Base-by-base conservation (phyloP, 2,797 vertebrate species). In the Cynopterus sphinx region DNA sequence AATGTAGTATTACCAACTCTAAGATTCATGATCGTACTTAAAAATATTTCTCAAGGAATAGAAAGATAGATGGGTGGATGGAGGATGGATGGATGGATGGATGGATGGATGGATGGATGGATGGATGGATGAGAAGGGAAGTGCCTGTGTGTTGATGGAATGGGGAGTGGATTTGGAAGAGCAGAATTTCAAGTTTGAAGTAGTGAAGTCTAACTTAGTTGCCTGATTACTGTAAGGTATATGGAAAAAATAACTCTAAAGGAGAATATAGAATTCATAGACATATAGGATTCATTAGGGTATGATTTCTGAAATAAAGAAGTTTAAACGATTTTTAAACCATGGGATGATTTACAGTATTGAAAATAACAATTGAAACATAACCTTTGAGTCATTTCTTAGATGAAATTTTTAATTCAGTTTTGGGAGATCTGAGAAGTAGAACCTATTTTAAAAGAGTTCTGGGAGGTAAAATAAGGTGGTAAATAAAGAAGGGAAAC, bases 391-490 rank as follows among this genome's bases (percentile, higher is more conserved):
- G 39, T 91, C 92, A 82, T 84, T 46, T 83, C 67, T 59, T 77
- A 59, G 75, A 77, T 68, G 51, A 82, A 87, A 82, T 33, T 87
- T 91, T 87, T 73, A 92, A 87, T 93, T 93, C 70, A 67, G 12
- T 90, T 95, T 75, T n/a, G n/a, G 74, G 53, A 65, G 24, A 86
- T 83, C 15, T 90, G 57, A 95, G 31, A 77, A 78, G 11, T 55
- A 90, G 24, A 92, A 91, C 74, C 55, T 87, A 57, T 86, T 78
- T 96, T 83, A 53, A 92, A 93, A 91, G 55, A 59, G 49, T 81
- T 81, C 41, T 75, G 90, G 12, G 36, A 36, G 65, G 9, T 86
- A 79, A 97, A 96, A 92, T 90, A 61, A 91, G 39, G 33, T 82
- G 43, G 61, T 90, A 57, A 77, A 73, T 77, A n/a, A 87, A 63